Evolutionary conservation across 2,113 vertebrate genomes (phyloP).

Genomic region (Mystacornis crossleyi): DNA sequence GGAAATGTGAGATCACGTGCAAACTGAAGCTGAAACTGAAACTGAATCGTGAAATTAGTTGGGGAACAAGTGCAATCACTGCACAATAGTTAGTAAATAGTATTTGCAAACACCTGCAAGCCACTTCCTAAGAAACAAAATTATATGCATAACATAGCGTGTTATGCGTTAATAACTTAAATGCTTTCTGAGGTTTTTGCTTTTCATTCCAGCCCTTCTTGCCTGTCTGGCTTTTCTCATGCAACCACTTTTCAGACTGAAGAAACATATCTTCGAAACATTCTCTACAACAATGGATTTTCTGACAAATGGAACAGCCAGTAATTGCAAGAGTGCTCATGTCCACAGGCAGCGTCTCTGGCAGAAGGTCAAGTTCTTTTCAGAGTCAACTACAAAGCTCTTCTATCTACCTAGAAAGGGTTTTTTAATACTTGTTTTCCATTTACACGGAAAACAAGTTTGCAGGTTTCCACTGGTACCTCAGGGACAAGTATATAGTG

Average conservation of each 20-base stretch:
- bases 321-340: neutral
- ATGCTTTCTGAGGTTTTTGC: neutral
- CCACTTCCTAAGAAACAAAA: neutral
- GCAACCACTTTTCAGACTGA: neutral
- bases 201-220: neutral
- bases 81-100: neutral
- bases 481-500: no score
- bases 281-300: neutral
- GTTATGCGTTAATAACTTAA: neutral
- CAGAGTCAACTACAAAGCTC: neutral
- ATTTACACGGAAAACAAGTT: neutral
- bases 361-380: neutral
- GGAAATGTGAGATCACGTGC: neutral
- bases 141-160: neutral
- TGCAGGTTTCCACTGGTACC: neutral
- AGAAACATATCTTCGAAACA: neutral
- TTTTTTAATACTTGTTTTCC: neutral
- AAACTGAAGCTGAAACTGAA: neutral
- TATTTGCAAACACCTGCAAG: neutral
- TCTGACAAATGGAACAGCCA: neutral
- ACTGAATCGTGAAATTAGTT: neutral
- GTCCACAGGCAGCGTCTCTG: neutral
- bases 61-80: neutral
- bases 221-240: neutral
- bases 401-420: neutral